phyloP scores from a whole-genome alignment of 2,888 invertebrate genomes.

The Galeruca laticollis region DNA sequence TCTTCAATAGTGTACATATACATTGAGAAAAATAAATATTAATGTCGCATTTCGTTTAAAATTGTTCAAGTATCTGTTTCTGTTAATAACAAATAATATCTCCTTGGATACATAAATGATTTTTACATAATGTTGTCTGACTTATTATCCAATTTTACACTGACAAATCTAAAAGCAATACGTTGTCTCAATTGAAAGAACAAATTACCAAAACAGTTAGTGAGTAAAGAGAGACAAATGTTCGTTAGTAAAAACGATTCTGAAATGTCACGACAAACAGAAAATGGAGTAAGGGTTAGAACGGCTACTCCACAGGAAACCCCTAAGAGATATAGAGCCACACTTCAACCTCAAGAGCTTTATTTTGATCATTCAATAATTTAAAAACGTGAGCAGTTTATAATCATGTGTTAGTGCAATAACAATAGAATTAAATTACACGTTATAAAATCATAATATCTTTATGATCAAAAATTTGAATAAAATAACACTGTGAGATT shows the following conservation, averaged over 20 bases:
- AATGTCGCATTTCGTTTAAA: too few species aligned
- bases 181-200: conserved; percentile 22
- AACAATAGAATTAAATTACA: too few species aligned
- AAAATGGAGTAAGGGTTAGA: conserved; percentile 12
- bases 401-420: too few species aligned
- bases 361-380: too few species aligned
- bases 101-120: not conserved
- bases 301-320: conserved; percentile 1
- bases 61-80: not conserved
- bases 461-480: not conserved
- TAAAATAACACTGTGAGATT: not conserved
- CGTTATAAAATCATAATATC: too few species aligned
- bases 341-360: not conserved
- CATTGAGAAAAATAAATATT: too few species aligned
- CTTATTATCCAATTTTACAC: not conserved
- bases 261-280: conserved; percentile 18
- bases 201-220: conserved; percentile 16
- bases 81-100: not conserved
- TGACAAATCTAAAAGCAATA: conserved; percentile 19
- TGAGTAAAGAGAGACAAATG: conserved; percentile 24
- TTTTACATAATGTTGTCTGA: not conserved
- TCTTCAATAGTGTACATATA: too few species aligned
- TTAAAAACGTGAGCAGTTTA: too few species aligned
- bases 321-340: not conserved
- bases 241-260: conserved; percentile 25